Evolutionary conservation across 2,797 vertebrate species (phyloP).

Genomic region (Leptoclinus maculatus): DNA sequence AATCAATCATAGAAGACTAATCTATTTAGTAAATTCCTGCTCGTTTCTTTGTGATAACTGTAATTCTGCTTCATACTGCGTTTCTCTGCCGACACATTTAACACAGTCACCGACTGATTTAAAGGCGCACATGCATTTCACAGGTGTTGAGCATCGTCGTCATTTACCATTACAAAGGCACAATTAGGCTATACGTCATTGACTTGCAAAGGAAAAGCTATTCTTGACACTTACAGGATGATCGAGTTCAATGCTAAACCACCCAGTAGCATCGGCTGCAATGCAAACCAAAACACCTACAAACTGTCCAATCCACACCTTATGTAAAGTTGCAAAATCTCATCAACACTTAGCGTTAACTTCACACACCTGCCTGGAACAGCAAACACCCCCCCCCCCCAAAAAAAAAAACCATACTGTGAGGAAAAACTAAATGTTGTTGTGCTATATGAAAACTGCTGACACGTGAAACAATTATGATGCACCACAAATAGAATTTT

Average conservation of each 20-base stretch:
- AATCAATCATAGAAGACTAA: not conserved
- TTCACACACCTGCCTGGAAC: constrained; percentile 24
- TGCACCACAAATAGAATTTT: constrained; percentile 10
- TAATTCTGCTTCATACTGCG: not conserved
- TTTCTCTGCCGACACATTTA: constrained; percentile 27
- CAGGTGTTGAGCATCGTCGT: not conserved
- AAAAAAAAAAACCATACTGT: not conserved
- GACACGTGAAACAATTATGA: constrained; percentile 35
- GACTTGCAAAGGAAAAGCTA: not conserved
- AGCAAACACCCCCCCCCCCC: not conserved
- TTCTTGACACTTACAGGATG: not conserved
- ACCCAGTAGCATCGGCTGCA: not conserved
- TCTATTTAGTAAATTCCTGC: not conserved
- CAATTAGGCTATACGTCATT: constrained; percentile 3
- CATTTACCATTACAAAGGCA: not conserved
- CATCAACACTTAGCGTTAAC: constrained; percentile 43
- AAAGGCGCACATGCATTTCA: constrained; percentile 1
- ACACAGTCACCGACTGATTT: not conserved
- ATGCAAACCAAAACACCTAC: constrained; percentile 12
- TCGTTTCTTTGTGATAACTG: constrained; percentile 11
- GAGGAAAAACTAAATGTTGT: constrained; percentile 16
- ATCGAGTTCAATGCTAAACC: constrained; percentile 6
- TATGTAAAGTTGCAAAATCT: constrained; percentile 31
- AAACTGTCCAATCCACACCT: constrained; percentile 52
- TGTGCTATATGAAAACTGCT: constrained; percentile 31